phyloP scores from a whole-genome alignment of 2,113 vertebrate species.

The Pontoporia blainvillei region DNA sequence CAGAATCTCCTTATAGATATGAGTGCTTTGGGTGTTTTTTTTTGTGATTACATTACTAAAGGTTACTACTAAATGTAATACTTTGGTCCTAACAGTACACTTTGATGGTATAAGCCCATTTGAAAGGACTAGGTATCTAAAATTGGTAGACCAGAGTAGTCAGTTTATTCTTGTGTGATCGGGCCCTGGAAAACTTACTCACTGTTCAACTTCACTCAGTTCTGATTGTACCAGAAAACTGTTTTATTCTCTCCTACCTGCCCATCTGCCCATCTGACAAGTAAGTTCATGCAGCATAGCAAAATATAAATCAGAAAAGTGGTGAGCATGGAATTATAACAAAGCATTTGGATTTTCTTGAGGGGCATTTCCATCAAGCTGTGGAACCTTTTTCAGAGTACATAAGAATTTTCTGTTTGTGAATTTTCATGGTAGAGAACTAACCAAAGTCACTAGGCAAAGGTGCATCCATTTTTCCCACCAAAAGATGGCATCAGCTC shows the following conservation, averaged over 20 bases:
- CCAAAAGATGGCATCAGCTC: conserved; percentile 61
- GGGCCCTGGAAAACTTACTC: background rate
- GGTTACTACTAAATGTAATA: background rate
- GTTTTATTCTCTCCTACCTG: conserved; percentile 1
- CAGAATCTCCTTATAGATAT: background rate
- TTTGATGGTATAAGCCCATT: background rate
- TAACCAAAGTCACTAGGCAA: background rate
- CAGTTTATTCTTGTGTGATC: background rate
- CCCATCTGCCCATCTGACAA: background rate
- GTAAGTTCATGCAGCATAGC: background rate
- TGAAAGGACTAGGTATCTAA: background rate
- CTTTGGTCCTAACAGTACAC: background rate
- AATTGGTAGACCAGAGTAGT: background rate
- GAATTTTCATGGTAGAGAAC: background rate
- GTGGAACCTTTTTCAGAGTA: background rate
- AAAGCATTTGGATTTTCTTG: background rate
- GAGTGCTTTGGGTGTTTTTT: background rate
- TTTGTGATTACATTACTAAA: background rate
- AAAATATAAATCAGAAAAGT: background rate
- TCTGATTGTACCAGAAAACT: background rate
- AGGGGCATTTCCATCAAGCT: background rate
- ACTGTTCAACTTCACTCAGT: background rate
- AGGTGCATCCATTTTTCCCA: conserved; percentile 32
- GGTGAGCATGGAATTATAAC: background rate
- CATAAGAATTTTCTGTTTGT: background rate